Evolutionary conservation across 2,113 vertebrate genomes (phyloP).

Genomic region (Piprites chloris): DNA sequence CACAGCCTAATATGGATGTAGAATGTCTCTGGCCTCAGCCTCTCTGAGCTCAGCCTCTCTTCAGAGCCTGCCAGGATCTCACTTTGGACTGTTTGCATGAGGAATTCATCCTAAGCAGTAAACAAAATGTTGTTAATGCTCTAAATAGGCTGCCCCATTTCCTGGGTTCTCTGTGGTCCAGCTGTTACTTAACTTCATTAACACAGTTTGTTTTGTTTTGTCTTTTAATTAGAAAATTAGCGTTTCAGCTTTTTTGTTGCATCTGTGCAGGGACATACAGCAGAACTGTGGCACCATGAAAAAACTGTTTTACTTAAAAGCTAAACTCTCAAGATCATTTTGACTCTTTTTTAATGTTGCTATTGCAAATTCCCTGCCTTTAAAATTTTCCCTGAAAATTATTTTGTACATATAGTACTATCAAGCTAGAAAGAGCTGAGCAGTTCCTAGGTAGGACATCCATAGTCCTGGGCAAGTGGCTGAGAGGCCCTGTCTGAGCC

Average conservation of each 20-base stretch:
- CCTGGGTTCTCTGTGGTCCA: slow-evolving; percentile 9
- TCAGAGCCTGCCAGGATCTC: slow-evolving; percentile 65
- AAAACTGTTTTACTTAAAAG: not conserved
- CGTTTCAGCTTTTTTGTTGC: not conserved
- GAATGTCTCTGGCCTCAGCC: slow-evolving; percentile 67
- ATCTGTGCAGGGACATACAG: not conserved
- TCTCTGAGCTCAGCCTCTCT: not conserved
- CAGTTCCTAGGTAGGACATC: not conserved
- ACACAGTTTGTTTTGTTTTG: slow-evolving; percentile 2
- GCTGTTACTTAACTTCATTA: not conserved
- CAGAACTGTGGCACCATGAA: not conserved
- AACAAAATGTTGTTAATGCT: slow-evolving; percentile 67
- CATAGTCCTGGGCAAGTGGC: not conserved
- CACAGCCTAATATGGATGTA: slow-evolving; percentile 78
- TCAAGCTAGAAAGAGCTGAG: not conserved
- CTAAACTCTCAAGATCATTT: not conserved
- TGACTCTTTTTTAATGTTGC: not conserved
- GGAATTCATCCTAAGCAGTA: slow-evolving; percentile 66
- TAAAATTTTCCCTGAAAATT: not conserved
- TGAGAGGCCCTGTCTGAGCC: not conserved
- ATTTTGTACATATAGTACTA: not conserved
- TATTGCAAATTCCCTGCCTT: not conserved
- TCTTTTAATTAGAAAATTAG: not conserved
- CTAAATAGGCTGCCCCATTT: slow-evolving; percentile 51
- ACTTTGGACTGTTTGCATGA: slow-evolving; percentile 53